phyloP scores from a whole-genome alignment of 1,140 invertebrate genomes.

The Penaeus japonicus region DNA sequence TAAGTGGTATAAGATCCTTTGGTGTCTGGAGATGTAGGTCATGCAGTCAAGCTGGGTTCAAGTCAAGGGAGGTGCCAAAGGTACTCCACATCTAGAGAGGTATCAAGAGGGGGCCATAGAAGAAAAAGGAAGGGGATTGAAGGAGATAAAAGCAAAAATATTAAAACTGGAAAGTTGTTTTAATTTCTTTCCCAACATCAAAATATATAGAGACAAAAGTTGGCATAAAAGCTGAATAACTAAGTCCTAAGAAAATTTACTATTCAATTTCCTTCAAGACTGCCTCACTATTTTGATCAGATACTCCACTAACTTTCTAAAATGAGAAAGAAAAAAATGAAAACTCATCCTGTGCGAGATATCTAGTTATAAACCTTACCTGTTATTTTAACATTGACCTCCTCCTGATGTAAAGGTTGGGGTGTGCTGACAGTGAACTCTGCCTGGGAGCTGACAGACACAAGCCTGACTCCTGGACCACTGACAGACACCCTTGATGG shows the following conservation, averaged over 20 bases:
- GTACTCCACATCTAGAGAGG: slow-evolving; percentile 41
- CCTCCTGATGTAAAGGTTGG: slow-evolving; percentile 35
- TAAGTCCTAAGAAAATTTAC: no score
- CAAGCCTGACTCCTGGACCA: slow-evolving; percentile 45
- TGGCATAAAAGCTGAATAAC: no score
- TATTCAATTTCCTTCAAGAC: no score
- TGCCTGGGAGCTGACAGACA: slow-evolving; percentile 48
- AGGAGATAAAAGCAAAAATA: background rate
- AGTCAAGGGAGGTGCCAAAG: slow-evolving; percentile 43
- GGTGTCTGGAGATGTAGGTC: no score
- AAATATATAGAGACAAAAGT: no score
- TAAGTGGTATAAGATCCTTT: no score
- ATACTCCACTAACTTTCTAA: no score
- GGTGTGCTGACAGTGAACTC: slow-evolving; percentile 47
- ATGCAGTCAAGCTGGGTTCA: background rate
- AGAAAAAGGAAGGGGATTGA: background rate
- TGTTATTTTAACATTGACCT: slow-evolving; percentile 44
- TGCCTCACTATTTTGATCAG: no score
- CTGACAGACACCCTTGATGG: slow-evolving; percentile 34
- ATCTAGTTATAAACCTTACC: background rate
- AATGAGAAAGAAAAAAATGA: no score
- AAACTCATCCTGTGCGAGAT: no score
- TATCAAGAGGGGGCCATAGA: no score
- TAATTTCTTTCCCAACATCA: no score
- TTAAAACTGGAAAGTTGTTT: background rate